Evolutionary conservation across 2,113 vertebrate species (phyloP).

Genomic region (Syngnathoides biaculeatus): DNA sequence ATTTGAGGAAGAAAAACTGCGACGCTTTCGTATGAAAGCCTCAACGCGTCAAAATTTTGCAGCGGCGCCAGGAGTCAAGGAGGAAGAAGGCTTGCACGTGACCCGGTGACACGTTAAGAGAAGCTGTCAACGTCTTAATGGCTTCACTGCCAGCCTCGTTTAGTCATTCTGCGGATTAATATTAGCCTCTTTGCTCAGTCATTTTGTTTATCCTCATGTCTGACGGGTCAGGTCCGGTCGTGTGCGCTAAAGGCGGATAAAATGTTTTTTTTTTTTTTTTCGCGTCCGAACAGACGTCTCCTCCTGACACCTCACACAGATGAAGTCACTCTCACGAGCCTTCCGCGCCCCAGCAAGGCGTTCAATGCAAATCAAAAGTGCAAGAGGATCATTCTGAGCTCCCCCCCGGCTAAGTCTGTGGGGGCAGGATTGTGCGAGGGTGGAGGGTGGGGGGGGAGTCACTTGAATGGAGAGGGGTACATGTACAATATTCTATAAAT

Average conservation of each 20-base stretch:
- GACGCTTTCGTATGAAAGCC: slow-evolving; percentile 46
- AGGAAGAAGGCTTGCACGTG: slow-evolving; percentile 15
- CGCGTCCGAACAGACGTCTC: slow-evolving; percentile 33
- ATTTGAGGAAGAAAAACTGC: slow-evolving; percentile 28
- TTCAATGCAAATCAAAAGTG: slow-evolving; percentile 59
- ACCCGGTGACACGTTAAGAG: slow-evolving; percentile 13
- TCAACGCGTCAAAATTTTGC: slow-evolving; percentile 36
- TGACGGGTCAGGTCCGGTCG: slow-evolving; percentile 44
- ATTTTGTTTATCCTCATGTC: slow-evolving; percentile 34
- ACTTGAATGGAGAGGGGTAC: slow-evolving; percentile 53
- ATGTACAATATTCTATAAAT: slow-evolving; percentile 16
- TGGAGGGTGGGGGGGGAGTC: slow-evolving; percentile 34
- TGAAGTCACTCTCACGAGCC: slow-evolving; percentile 32
- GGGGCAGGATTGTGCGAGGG: slow-evolving; percentile 34
- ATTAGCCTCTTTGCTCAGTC: slow-evolving; percentile 19
- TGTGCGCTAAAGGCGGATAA: slow-evolving; percentile 15
- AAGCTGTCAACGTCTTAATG: slow-evolving; percentile 15
- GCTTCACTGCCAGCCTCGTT: slow-evolving; percentile 21
- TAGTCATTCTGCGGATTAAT: slow-evolving; percentile 34
- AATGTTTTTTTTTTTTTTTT: too few relatives aligned
- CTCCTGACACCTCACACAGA: slow-evolving; percentile 25
- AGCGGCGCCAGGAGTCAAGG: slow-evolving; percentile 10
- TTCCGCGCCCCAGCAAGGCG: slow-evolving; percentile 38
- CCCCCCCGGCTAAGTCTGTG: slow-evolving; percentile 49
- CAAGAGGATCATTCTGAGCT: slow-evolving; percentile 50